These are phyloP conservation scores for Chrysomallon squamiferum DNA, from an alignment of 1,140 invertebrate species.

Conservation along the genomic window DNA sequence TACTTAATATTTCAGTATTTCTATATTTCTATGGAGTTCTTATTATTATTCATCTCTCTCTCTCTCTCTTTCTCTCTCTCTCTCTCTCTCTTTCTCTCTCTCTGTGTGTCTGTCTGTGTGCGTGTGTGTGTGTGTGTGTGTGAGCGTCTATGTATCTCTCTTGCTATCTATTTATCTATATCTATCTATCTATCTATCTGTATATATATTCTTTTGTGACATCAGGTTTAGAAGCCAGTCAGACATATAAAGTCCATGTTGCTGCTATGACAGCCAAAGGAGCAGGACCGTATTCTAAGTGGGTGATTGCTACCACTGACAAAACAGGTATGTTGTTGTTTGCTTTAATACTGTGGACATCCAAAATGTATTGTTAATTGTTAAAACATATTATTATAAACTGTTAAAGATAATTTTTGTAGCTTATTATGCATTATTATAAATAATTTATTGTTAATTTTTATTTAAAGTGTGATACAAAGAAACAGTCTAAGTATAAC, in stretches of 20 bases:
- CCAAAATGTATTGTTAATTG: too few species aligned
- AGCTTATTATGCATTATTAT: too few species aligned
- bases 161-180: background rate
- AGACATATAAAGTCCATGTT: conserved; percentile 81
- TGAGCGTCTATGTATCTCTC: too few species aligned
- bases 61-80: background rate
- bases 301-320: conserved; percentile 83
- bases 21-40: too few species aligned
- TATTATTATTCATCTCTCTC: too few species aligned
- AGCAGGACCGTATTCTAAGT: conserved; percentile 90
- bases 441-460: too few species aligned
- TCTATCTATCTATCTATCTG: background rate
- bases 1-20: too few species aligned
- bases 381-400: too few species aligned
- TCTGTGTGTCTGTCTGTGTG: background rate
- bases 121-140: background rate
- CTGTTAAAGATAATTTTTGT: too few species aligned
- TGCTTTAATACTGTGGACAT: too few species aligned
- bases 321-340: conserved; percentile 36
- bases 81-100: background rate
- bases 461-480: too few species aligned
- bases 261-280: conserved; percentile 93
- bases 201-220: background rate
- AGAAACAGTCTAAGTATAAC: too few species aligned
- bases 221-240: conserved; percentile 63